Conservation (phyloP, 2,888 invertebrate genomes). For the Anthophora plumipes region DNA sequence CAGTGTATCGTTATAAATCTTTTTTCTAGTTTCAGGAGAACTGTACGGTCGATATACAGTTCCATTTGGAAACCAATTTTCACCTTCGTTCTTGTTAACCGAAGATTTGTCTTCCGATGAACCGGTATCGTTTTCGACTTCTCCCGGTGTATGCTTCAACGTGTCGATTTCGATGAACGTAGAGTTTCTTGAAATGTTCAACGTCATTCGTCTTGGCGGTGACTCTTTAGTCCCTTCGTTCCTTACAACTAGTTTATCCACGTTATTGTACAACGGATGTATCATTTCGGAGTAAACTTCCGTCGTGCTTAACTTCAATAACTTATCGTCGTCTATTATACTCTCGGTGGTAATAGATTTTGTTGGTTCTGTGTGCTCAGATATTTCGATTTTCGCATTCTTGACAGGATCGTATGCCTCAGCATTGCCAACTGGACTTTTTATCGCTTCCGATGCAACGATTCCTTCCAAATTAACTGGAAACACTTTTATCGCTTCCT, state of each 20-base stretch:
- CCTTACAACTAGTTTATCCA: constrained; percentile 67
- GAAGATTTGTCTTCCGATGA: background rate
- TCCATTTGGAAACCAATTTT: constrained; percentile 30
- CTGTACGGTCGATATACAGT: constrained; percentile 33
- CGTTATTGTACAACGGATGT: constrained; percentile 70
- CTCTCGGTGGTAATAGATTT: constrained; percentile 17
- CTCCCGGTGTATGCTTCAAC: constrained; percentile 61
- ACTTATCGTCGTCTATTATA: constrained; percentile 68
- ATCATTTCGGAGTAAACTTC: constrained; percentile 74
- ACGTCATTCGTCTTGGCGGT: constrained; percentile 16
- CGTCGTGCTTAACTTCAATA: constrained; percentile 68
- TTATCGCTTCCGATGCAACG: constrained; percentile 68
- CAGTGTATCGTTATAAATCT: constrained; percentile 79
- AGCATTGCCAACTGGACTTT: constrained; percentile 49
- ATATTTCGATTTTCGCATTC: constrained; percentile 63
- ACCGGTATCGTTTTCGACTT: constrained; percentile 40
- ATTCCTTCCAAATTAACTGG: constrained; percentile 56
- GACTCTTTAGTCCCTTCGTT: constrained; percentile 28
- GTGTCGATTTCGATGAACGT: constrained; percentile 78
- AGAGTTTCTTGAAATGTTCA: constrained; percentile 73
- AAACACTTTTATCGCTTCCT: constrained; percentile 23
- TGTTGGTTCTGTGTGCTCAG: constrained; percentile 46
- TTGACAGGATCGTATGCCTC: constrained; percentile 55
- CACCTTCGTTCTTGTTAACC: background rate
- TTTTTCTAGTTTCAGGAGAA: constrained; percentile 67